phyloP scores from a whole-genome alignment of 2,888 invertebrate genomes.

The Dromius quadrimaculatus region DNA sequence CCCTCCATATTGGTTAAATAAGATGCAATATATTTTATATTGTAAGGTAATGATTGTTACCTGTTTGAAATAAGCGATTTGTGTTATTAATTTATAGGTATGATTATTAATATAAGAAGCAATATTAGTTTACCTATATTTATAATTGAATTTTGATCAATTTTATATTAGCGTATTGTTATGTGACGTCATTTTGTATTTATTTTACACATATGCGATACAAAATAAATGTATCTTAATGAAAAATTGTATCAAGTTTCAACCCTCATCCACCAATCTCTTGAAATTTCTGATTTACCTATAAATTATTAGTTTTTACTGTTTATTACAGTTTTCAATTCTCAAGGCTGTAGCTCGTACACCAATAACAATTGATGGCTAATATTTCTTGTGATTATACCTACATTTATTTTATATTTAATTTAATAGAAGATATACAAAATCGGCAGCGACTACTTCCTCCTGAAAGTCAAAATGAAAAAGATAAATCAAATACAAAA shows the following conservation, averaged over 20 bases:
- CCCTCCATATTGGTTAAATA: slow-evolving; percentile 47
- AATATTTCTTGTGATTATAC: too few species aligned
- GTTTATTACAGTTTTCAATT: too few species aligned
- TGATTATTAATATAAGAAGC: slow-evolving; percentile 61
- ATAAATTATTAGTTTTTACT: too few species aligned
- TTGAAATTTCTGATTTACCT: too few species aligned
- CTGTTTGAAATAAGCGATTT: slow-evolving; percentile 65
- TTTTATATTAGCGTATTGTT: slow-evolving; percentile 49
- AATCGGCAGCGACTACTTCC: too few species aligned
- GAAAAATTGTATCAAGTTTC: background rate
- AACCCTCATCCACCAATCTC: too few species aligned
- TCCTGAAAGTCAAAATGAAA: too few species aligned
- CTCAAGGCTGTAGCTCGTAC: too few species aligned
- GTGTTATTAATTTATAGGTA: slow-evolving; percentile 66
- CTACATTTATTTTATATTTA: too few species aligned
- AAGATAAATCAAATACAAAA: too few species aligned
- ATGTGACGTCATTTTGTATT: slow-evolving; percentile 52
- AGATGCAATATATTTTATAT: slow-evolving; percentile 45
- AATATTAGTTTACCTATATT: slow-evolving; percentile 53
- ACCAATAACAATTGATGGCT: too few species aligned
- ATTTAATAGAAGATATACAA: too few species aligned
- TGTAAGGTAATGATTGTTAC: slow-evolving; percentile 40
- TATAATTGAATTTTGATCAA: slow-evolving; percentile 52
- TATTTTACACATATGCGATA: slow-evolving; percentile 51
- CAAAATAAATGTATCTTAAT: slow-evolving; percentile 48